A percentile compares a stretch with the other conserved stretches of the same genome.
Conservation (phyloP, 2,888 invertebrate species). For the Ferdinandea cuprea region DNA sequence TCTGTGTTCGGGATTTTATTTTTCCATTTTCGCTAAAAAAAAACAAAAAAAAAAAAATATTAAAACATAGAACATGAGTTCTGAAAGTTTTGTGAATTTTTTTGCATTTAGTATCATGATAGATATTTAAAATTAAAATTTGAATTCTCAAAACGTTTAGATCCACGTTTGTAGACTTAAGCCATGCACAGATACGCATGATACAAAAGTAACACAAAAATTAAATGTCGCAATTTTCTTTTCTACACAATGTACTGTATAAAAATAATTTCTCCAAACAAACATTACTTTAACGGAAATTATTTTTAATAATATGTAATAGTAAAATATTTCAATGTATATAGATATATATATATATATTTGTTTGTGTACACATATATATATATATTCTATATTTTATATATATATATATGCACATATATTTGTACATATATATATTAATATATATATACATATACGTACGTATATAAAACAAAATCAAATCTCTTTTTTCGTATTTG, state of each 20-base stretch:
- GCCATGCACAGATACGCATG: slow-evolving; percentile 62
- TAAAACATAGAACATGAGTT: background rate
- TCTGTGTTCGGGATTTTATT: slow-evolving; percentile 24
- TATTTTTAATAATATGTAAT: slow-evolving; percentile 53
- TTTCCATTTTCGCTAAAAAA: background rate
- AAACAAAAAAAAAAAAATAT: background rate
- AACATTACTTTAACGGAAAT: slow-evolving; percentile 50
- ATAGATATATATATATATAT: slow-evolving; percentile 28
- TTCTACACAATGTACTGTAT: slow-evolving; percentile 42
- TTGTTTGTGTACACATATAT: slow-evolving; percentile 14
- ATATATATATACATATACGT: slow-evolving; percentile 45
- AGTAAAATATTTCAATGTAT: slow-evolving; percentile 42
- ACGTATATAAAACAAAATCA: slow-evolving; percentile 74
- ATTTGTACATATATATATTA: slow-evolving; percentile 29
- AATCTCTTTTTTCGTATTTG: slow-evolving; percentile 83
- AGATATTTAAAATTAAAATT: background rate
- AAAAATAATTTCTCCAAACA: slow-evolving; percentile 45
- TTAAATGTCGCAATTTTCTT: slow-evolving; percentile 54
- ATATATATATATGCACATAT: slow-evolving; percentile 30
- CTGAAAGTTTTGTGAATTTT: background rate
- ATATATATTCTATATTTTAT: slow-evolving; percentile 26
- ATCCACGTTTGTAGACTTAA: slow-evolving; percentile 14
- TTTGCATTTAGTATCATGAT: too few species aligned
- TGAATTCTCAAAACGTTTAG: slow-evolving; percentile 10
- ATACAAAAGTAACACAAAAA: slow-evolving; percentile 63